Conservation (phyloP, 2,113 vertebrate genomes). For the Dicentrarchus labrax region DNA sequence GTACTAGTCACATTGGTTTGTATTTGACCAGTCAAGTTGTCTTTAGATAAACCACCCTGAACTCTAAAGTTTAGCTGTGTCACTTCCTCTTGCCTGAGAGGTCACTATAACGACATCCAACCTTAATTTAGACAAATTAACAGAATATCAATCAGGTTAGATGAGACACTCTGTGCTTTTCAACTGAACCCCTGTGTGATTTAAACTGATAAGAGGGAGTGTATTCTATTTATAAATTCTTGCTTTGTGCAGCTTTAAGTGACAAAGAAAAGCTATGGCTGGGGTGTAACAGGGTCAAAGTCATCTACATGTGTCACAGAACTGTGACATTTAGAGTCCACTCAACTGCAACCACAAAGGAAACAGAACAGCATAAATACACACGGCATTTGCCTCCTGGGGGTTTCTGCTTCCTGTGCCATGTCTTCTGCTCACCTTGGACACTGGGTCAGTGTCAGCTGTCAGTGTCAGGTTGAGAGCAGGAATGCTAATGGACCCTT, state of each 20-base stretch:
- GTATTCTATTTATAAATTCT: background rate
- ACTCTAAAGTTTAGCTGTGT: too few species aligned
- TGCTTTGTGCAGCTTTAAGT: conserved; percentile 26
- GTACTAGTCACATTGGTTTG: background rate
- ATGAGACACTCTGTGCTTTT: background rate
- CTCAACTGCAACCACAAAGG: conserved; percentile 74
- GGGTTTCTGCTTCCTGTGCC: conserved; percentile 74
- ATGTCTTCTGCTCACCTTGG: conserved; percentile 76
- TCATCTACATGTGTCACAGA: conserved; percentile 77
- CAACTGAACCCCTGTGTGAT: background rate
- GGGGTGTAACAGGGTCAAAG: conserved; percentile 68
- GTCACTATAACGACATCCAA: background rate
- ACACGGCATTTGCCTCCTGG: conserved; percentile 57
- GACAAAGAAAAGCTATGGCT: conserved; percentile 4
- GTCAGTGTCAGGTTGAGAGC: conserved; percentile 74
- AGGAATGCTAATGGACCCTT: conserved; percentile 75
- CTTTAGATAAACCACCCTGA: too few species aligned
- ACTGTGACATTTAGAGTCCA: conserved; percentile 74
- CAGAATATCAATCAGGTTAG: background rate
- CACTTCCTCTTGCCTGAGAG: too few species aligned
- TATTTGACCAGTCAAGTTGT: background rate
- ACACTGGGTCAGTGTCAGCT: conserved; percentile 79
- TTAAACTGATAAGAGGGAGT: background rate
- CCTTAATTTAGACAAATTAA: background rate
- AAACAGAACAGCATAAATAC: conserved; percentile 71